phyloP scores from a whole-genome alignment of 2,888 invertebrate species.

The Andrena camellia region DNA sequence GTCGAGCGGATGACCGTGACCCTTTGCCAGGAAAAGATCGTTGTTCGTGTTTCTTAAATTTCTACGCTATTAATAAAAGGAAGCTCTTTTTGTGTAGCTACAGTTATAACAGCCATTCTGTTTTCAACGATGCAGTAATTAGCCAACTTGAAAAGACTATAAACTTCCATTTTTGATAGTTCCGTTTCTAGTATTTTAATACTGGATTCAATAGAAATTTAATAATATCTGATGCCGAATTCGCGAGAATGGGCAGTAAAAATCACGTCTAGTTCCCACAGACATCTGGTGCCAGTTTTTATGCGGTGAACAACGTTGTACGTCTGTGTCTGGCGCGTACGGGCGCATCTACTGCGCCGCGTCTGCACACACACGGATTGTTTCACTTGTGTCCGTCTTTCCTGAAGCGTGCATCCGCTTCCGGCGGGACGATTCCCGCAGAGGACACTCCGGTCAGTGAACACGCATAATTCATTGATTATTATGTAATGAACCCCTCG shows the following conservation, averaged over 20 bases:
- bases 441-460: conserved; percentile 81
- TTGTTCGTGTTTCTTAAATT: conserved; percentile 1
- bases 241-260: not conserved
- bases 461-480: conserved; percentile 71
- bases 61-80: not conserved
- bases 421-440: conserved; percentile 74
- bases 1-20: conserved; percentile 36
- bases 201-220: too few relatives aligned
- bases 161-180: too few relatives aligned
- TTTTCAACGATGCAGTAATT: not conserved
- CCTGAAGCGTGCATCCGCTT: conserved; percentile 84
- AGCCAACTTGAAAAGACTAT: not conserved
- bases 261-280: not conserved
- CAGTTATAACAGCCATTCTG: not conserved
- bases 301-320: not conserved
- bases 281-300: not conserved
- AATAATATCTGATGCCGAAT: too few relatives aligned
- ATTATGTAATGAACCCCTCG: conserved; percentile 73
- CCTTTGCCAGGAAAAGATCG: conserved; percentile 2
- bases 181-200: too few relatives aligned
- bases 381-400: conserved; percentile 73
- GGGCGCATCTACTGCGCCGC: conserved; percentile 9
- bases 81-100: too few relatives aligned
- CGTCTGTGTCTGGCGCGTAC: conserved; percentile 19
- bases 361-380: conserved; percentile 24